Evolutionary conservation across 2,113 vertebrate genomes (phyloP).

Genomic region (Nesogale talazaci): DNA sequence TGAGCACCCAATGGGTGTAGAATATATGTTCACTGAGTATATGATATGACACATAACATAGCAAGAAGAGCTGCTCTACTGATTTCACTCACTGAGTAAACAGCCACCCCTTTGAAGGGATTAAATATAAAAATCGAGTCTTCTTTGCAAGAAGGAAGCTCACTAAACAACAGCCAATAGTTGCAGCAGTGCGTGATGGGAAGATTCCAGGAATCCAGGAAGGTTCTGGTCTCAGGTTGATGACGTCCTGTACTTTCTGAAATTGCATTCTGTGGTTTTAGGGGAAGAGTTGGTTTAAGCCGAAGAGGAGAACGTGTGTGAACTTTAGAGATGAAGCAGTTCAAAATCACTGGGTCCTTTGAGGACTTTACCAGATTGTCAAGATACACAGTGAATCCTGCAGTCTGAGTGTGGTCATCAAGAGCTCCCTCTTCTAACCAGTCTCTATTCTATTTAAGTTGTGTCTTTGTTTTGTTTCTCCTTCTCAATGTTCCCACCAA

Average conservation of each 20-base stretch:
- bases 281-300: background rate
- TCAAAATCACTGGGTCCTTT: background rate
- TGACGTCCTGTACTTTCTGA: background rate
- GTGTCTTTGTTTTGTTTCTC: background rate
- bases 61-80: accelerated
- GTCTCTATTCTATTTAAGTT: background rate
- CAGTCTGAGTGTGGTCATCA: background rate
- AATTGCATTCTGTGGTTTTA: background rate
- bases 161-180: background rate
- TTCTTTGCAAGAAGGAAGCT: background rate
- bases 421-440: background rate
- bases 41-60: accelerated
- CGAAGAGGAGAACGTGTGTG: background rate
- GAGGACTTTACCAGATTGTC: background rate
- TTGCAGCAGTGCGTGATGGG: background rate
- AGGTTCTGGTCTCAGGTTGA: background rate
- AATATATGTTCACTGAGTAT: background rate
- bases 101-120: background rate
- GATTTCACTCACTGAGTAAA: background rate
- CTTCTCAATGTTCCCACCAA: background rate
- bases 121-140: background rate
- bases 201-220: background rate
- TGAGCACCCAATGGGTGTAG: too few species aligned
- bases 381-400: background rate
- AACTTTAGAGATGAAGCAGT: background rate